Evolutionary conservation across 2,888 invertebrate species (phyloP).

Genomic region (Bibio marci): DNA sequence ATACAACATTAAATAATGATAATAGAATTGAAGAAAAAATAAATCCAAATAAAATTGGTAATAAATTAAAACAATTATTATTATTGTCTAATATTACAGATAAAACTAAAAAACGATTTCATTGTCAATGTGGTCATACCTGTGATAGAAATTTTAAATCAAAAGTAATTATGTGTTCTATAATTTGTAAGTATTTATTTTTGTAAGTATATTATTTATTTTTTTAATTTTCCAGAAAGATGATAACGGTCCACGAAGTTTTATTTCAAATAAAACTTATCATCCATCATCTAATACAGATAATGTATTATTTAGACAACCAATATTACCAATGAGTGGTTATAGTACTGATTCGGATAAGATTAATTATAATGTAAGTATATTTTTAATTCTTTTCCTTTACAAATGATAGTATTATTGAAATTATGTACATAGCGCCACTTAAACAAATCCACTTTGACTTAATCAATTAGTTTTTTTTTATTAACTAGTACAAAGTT

Average conservation of each 20-base stretch:
- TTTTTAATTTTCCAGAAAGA: conserved; percentile 11
- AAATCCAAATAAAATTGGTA: conserved; percentile 12
- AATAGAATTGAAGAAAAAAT: conserved; percentile 1
- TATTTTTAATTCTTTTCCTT: conserved; percentile 1
- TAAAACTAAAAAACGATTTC: conserved; percentile 20
- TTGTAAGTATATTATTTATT: conserved; percentile 1
- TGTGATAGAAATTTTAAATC: conserved; percentile 22
- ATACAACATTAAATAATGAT: background rate
- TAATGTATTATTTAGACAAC: conserved; percentile 17
- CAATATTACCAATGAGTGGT: conserved; percentile 19
- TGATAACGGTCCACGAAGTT: conserved; percentile 14
- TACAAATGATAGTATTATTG: background rate
- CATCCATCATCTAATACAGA: conserved; percentile 10
- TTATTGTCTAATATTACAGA: conserved; percentile 27
- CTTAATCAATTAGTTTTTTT: too few relatives aligned
- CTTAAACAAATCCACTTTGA: too few relatives aligned
- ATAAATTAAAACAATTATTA: conserved; percentile 26
- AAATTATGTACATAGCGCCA: too few relatives aligned
- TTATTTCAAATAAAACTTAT: conserved; percentile 18
- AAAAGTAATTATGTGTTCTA: conserved; percentile 12
- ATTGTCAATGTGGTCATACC: conserved; percentile 23
- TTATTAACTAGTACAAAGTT: too few relatives aligned
- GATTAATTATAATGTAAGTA: conserved; percentile 19
- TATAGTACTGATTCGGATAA: conserved; percentile 20
- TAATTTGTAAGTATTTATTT: background rate